These are phyloP conservation scores for Cyanocitta stelleri DNA, from an alignment of 2,113 vertebrate species.

Conservation along the genomic window DNA sequence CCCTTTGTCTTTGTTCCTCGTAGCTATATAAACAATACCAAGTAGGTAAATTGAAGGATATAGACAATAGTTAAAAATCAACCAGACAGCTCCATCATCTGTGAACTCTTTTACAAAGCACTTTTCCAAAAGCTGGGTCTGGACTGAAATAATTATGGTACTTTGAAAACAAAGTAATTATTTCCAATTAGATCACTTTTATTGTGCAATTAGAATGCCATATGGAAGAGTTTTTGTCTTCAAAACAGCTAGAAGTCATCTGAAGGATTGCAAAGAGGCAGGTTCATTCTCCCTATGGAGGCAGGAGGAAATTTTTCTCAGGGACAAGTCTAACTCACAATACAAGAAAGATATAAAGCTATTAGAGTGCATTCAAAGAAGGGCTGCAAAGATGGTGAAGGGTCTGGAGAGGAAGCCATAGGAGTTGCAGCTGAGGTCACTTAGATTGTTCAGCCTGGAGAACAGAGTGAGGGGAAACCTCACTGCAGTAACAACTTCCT, in stretches of 20 bases:
- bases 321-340: not conserved
- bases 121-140: not conserved
- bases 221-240: not conserved
- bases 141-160: not conserved
- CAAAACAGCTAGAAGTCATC: not conserved
- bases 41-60: slow-evolving; percentile 3
- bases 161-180: slow-evolving; percentile 26
- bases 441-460: not conserved
- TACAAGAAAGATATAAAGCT: not conserved
- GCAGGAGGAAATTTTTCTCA: not conserved
- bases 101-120: not conserved
- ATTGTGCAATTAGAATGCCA: not conserved
- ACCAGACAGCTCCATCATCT: not conserved
- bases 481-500: not conserved
- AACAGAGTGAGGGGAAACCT: not conserved
- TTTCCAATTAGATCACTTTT: slow-evolving; percentile 30
- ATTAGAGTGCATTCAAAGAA: not conserved
- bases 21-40: not conserved
- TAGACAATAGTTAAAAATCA: not conserved
- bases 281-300: not conserved
- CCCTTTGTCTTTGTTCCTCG: slow-evolving; percentile 10
- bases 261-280: not conserved
- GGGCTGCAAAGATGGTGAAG: not conserved
- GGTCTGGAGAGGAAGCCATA: not conserved
- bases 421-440: not conserved